Conservation (phyloP, 2,888 invertebrate species). For the Thelaira solivaga region DNA sequence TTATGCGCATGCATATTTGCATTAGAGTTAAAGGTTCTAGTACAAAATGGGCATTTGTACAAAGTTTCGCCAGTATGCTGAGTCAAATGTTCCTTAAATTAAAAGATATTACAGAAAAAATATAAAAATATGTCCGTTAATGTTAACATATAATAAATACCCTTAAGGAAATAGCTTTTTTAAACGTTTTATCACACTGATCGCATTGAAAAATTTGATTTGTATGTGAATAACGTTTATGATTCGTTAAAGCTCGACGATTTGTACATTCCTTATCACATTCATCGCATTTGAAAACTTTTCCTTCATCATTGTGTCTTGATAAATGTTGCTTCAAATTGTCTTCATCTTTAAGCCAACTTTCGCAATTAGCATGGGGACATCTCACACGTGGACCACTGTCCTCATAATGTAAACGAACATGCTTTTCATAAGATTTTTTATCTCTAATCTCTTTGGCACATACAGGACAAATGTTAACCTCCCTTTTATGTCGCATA, state of each 20-base stretch:
- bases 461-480: slow-evolving; percentile 75
- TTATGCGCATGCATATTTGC: slow-evolving; percentile 76
- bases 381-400: slow-evolving; percentile 74
- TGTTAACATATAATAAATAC: slow-evolving; percentile 62
- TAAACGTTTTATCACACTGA: slow-evolving; percentile 75
- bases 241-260: slow-evolving; percentile 73
- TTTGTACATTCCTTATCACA: slow-evolving; percentile 75
- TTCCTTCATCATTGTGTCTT: slow-evolving; percentile 70
- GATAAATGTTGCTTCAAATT: slow-evolving; percentile 73
- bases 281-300: slow-evolving; percentile 66
- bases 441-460: slow-evolving; percentile 75
- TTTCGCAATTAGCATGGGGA: slow-evolving; percentile 73
- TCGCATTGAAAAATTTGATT: slow-evolving; percentile 70
- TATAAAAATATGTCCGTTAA: background rate
- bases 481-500: slow-evolving; percentile 69
- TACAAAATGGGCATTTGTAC: slow-evolving; percentile 75
- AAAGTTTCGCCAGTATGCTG: slow-evolving; percentile 75
- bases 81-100: slow-evolving; percentile 74
- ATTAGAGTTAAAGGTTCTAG: slow-evolving; percentile 76
- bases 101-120: background rate
- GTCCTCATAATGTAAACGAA: slow-evolving; percentile 72
- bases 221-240: slow-evolving; percentile 74
- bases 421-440: slow-evolving; percentile 74
- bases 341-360: slow-evolving; percentile 75
- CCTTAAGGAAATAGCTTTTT: slow-evolving; percentile 73